These are phyloP conservation scores for Andricus grossulariae DNA, from an alignment of 1,140 invertebrate species.

Conservation along the genomic window DNA sequence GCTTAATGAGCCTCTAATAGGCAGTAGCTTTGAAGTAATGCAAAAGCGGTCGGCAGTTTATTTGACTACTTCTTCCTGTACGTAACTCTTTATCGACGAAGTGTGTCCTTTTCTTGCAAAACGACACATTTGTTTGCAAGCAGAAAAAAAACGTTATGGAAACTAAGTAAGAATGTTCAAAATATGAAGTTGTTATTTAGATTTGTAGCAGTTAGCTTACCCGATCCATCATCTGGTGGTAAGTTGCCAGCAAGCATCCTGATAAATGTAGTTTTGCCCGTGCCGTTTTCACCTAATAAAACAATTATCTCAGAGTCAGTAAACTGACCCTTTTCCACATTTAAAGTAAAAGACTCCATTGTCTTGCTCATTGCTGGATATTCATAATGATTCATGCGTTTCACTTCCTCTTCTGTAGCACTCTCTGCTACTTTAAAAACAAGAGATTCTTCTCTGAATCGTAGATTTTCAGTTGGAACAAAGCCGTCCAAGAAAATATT, in stretches of 20 bases:
- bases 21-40: too few species aligned
- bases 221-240: slow-evolving; percentile 90
- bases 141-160: too few species aligned
- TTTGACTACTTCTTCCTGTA: too few species aligned
- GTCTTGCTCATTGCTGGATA: slow-evolving; percentile 93
- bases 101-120: too few species aligned
- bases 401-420: slow-evolving; percentile 97
- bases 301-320: slow-evolving; percentile 99
- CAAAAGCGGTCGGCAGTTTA: too few species aligned
- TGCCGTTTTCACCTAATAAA: slow-evolving; percentile 98
- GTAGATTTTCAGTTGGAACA: slow-evolving; percentile 99
- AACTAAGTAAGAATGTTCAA: too few species aligned
- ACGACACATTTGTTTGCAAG: too few species aligned
- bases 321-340: slow-evolving; percentile 93
- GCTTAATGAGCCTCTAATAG: too few species aligned
- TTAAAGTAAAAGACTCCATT: slow-evolving; percentile 90
- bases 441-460: slow-evolving; percentile 97
- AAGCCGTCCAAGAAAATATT: slow-evolving; percentile 99
- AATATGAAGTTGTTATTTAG: not conserved
- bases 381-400: slow-evolving; percentile 96
- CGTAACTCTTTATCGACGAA: too few species aligned
- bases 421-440: slow-evolving; percentile 99
- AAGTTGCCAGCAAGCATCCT: slow-evolving; percentile 98
- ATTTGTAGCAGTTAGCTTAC: slow-evolving; percentile 65
- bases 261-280: slow-evolving; percentile 99